Conservation (phyloP, 2,888 invertebrate genomes). For the Epistrophe grossulariae region DNA sequence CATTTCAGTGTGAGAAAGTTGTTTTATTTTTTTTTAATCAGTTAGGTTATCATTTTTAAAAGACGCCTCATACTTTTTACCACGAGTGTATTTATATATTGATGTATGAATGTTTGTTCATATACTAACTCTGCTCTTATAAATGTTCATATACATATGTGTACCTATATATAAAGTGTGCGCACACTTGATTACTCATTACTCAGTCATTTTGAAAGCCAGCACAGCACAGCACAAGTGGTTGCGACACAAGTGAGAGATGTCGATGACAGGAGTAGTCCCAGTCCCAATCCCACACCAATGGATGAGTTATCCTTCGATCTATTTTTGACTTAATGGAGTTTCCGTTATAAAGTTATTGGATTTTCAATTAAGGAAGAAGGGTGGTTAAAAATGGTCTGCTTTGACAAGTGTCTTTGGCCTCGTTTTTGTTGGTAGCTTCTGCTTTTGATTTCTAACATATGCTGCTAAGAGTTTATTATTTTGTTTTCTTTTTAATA, state of each 20-base stretch:
- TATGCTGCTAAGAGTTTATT: background rate
- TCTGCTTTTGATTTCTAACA: background rate
- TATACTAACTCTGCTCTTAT: background rate
- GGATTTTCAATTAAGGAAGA: constrained; percentile 31
- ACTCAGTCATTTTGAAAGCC: constrained; percentile 48
- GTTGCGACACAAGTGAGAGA: constrained; percentile 39
- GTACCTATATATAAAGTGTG: background rate
- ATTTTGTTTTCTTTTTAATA: background rate
- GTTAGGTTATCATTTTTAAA: background rate
- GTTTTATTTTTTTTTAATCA: no score
- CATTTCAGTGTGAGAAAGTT: no score
- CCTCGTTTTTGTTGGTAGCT: background rate
- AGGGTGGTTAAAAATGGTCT: constrained; percentile 16
- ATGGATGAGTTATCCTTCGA: constrained; percentile 48
- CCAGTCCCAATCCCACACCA: background rate
- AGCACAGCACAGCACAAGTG: constrained; percentile 41
- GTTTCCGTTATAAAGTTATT: constrained; percentile 47
- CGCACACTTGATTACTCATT: constrained; percentile 57
- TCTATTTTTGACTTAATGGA: constrained; percentile 59
- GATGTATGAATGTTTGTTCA: background rate
- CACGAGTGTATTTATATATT: background rate
- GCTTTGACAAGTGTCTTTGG: constrained; percentile 16
- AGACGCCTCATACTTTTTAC: background rate
- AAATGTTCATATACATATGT: background rate
- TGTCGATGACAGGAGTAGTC: constrained; percentile 43